Evolutionary conservation across 2,888 invertebrate species (phyloP).

Genomic region (Cremastinae sp.): DNA sequence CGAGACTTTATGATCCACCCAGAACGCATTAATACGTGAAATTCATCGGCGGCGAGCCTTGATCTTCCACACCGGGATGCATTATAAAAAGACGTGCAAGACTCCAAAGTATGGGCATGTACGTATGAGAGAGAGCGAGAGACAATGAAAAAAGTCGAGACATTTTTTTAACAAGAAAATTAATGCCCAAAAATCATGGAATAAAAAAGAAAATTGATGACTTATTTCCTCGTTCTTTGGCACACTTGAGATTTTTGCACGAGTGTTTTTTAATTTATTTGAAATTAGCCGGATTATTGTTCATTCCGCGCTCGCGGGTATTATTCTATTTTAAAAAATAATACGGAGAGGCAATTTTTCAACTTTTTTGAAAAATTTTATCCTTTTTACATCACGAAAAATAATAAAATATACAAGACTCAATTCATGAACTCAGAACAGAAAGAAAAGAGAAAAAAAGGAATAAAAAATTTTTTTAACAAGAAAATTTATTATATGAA

Average conservation of each 20-base stretch:
- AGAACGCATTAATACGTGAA: conserved; percentile 58
- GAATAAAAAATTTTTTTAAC: background rate
- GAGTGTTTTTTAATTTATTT: conserved; percentile 74
- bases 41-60: conserved; percentile 60
- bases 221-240: background rate
- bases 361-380: too few species aligned
- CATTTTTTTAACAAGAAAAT: background rate
- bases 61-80: conserved; percentile 40
- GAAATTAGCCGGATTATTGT: too few species aligned
- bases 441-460: background rate
- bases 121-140: background rate
- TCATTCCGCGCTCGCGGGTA: too few species aligned
- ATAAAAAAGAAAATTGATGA: background rate
- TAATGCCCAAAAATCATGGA: background rate
- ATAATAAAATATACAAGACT: too few species aligned
- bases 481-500: background rate
- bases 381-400: too few species aligned
- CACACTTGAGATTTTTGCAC: conserved; percentile 45
- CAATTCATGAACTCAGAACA: too few species aligned
- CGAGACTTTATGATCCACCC: conserved; percentile 54
- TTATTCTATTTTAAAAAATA: too few species aligned
- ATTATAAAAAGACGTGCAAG: conserved; percentile 4
- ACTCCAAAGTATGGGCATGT: too few species aligned
- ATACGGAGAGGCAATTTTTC: too few species aligned
- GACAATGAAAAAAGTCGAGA: conserved; percentile 3